A percentile compares a stretch with the other conserved stretches of the same genome.
Conservation (phyloP, 2,888 invertebrate genomes). For the Busseola fusca region DNA sequence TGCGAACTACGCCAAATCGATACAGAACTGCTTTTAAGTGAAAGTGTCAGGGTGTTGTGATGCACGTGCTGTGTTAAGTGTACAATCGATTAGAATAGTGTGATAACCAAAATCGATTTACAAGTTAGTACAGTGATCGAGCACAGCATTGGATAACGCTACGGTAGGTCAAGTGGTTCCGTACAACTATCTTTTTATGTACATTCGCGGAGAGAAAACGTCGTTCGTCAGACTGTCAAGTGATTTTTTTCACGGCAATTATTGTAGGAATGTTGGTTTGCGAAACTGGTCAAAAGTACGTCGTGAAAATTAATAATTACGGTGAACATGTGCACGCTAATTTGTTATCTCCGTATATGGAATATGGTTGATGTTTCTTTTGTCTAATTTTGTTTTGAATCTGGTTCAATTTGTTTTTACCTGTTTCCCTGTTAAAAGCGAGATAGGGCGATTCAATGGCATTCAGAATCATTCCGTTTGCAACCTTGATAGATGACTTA, state of each 20-base stretch:
- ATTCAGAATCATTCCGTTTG: neutral
- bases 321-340: constrained; percentile 39
- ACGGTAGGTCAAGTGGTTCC: constrained; percentile 67
- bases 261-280: constrained; percentile 58
- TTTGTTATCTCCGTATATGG: constrained; percentile 42
- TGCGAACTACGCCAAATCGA: constrained; percentile 71
- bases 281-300: constrained; percentile 48
- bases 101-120: constrained; percentile 46
- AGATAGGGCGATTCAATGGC: constrained; percentile 1
- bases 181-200: constrained; percentile 64
- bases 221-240: constrained; percentile 59
- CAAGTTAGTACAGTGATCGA: constrained; percentile 55
- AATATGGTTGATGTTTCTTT: constrained; percentile 35
- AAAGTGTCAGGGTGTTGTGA: constrained; percentile 78
- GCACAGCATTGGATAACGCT: constrained; percentile 54
- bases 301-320: constrained; percentile 43
- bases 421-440: constrained; percentile 12
- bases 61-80: constrained; percentile 67
- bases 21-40: constrained; percentile 80
- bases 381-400: constrained; percentile 35
- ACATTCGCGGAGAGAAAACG: constrained; percentile 65
- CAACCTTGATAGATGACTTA: neutral
- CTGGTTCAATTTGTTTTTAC: constrained; percentile 26
- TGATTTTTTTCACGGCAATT: constrained; percentile 55
- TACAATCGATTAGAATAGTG: constrained; percentile 56